phyloP scores from a whole-genome alignment of 2,797 vertebrate species.

The Hipposideros larvatus region DNA sequence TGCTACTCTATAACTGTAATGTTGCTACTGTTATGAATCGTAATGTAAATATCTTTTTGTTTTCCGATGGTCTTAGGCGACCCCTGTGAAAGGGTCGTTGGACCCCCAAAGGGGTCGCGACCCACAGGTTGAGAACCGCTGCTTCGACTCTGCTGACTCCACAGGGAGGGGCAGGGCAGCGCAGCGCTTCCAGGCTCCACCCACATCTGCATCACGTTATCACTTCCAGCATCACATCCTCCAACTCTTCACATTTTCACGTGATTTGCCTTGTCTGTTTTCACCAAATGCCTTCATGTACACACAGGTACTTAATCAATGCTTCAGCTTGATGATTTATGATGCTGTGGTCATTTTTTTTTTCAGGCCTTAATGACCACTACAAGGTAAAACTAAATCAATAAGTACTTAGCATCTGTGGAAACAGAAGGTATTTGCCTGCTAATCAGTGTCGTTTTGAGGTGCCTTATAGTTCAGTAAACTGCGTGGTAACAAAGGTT shows the following conservation, averaged over 20 bases:
- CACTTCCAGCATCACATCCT: background rate
- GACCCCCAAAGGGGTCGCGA: too few species aligned
- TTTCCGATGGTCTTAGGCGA: too few species aligned
- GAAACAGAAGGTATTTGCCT: slow-evolving; percentile 74
- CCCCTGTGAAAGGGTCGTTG: too few species aligned
- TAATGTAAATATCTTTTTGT: too few species aligned
- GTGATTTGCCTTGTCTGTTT: background rate
- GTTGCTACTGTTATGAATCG: too few species aligned
- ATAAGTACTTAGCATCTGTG: slow-evolving; percentile 75
- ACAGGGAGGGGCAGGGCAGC: rapidly evolving
- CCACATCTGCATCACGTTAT: background rate
- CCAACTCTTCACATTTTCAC: background rate
- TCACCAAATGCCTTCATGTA: background rate
- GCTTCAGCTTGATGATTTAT: slow-evolving; percentile 71
- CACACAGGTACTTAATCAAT: slow-evolving; percentile 66
- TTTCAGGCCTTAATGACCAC: slow-evolving; percentile 68
- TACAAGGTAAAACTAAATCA: slow-evolving; percentile 74
- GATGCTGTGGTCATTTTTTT: slow-evolving; percentile 62
- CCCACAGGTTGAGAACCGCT: too few species aligned
- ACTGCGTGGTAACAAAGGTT: slow-evolving; percentile 36
- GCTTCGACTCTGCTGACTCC: background rate
- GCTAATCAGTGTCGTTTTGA: slow-evolving; percentile 60
- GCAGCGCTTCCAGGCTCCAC: rapidly evolving
- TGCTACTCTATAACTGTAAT: too few species aligned
- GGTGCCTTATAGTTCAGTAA: slow-evolving; percentile 56